Percentiles rank a stretch among this genome's conserved stretches.
Conservation (phyloP, 2,113 vertebrate genomes). For the Micromys minutus region DNA sequence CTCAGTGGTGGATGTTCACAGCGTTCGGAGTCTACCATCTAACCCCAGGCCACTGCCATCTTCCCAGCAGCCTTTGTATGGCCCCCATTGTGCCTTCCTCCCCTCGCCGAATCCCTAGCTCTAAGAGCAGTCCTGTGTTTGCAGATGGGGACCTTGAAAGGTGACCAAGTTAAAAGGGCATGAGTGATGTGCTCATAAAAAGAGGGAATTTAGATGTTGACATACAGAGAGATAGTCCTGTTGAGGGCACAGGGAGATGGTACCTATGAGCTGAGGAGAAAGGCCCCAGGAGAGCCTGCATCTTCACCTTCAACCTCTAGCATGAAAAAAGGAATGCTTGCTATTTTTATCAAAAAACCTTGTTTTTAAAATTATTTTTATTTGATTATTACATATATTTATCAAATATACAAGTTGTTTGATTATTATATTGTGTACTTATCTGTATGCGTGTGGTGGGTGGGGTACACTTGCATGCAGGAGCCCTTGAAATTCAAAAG, state of each 20-base stretch:
- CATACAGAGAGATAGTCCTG: neutral
- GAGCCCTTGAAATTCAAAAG: neutral
- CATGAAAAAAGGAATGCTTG: neutral
- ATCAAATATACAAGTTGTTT: neutral
- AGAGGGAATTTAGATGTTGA: neutral
- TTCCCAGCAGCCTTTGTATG: neutral
- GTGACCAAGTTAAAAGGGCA: neutral
- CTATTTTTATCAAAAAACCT: neutral
- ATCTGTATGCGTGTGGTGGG: neutral
- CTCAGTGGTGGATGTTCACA: no score
- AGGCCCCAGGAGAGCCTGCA: neutral
- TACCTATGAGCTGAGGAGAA: neutral
- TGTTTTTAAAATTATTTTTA: neutral
- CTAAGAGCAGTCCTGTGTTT: neutral
- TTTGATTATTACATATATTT: neutral
- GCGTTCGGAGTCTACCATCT: neutral
- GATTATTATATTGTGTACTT: neutral
- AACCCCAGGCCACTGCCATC: neutral
- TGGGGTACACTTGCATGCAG: neutral
- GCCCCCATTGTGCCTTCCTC: neutral
- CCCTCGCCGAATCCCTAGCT: neutral
- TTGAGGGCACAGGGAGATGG: neutral
- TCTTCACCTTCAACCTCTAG: neutral
- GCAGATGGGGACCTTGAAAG: neutral
- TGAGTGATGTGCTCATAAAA: neutral